Conservation (phyloP, 2,888 invertebrate genomes). For the Hololepta plana region DNA sequence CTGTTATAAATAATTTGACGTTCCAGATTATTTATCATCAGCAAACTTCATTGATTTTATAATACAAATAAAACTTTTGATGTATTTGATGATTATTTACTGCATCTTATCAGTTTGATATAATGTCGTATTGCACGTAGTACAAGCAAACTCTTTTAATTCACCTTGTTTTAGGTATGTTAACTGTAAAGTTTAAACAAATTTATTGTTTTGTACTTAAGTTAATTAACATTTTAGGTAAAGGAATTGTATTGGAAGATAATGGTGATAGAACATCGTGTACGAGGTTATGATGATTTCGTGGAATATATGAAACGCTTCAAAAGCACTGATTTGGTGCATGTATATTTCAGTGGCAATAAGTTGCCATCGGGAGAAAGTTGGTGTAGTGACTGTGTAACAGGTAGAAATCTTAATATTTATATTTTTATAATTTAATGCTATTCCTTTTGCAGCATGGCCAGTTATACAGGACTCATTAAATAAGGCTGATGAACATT, state of each 20-base stretch:
- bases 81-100: too few relatives aligned
- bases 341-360: constrained; percentile 47
- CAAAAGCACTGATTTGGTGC: constrained; percentile 23
- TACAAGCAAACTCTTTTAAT: too few relatives aligned
- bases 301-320: constrained; percentile 34
- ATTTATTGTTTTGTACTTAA: too few relatives aligned
- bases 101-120: too few relatives aligned
- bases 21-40: too few relatives aligned
- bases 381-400: constrained; percentile 82
- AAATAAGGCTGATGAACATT: constrained; percentile 31
- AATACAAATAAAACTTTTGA: too few relatives aligned
- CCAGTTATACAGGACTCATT: constrained; percentile 50
- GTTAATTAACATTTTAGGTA: too few relatives aligned
- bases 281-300: constrained; percentile 46
- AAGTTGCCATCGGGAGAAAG: constrained; percentile 49
- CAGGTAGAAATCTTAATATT: constrained; percentile 35
- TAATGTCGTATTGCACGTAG: too few relatives aligned
- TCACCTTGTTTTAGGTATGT: too few relatives aligned
- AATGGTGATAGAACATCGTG: constrained; percentile 30
- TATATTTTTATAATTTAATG: not conserved
- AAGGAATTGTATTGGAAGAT: not conserved
- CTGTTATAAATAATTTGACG: too few relatives aligned
- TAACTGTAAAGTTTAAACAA: too few relatives aligned
- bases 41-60: too few relatives aligned
- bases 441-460: constrained; percentile 39